Evolutionary conservation across 1,140 invertebrate species (phyloP), one percentile per base, ranked within the genome.

Genomic region (Cydia strobilella): DNA sequence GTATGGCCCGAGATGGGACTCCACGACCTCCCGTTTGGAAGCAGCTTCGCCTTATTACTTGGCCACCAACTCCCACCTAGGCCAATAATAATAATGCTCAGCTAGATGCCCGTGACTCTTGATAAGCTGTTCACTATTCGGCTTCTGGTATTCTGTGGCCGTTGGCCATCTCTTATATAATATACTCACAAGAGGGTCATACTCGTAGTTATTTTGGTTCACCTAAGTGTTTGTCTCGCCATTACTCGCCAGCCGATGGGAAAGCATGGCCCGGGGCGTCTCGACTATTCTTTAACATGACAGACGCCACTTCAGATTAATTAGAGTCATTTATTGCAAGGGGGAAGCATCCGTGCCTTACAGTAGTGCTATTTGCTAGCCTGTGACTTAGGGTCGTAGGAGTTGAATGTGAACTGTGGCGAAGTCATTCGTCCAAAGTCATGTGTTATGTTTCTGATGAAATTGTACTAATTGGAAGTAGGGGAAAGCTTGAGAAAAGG

Each of bases 221-320:
- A n/a, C 15, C 0, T 27, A 48, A 27, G 2, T 25, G 3, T 48
- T 31, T 62, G 51, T 15, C 12, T 12, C 0, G 13, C 59, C 5
- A 45, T 31, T 6, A 6, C 48, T 51, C 48, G 15, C 18, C 23
- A 48, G 23, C 15, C 79, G 82, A 78, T 78, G 65, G 10, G 25
- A 59, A 12, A 54, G n/a, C 35, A 6, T 71, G 78, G 79, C 80
- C 59, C 35, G 65, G 72, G 76, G 75, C 74, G 74, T 75, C 69
- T 72, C 76, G 80, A 79, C 86, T 89, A 89, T 91, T 90, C 88
- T 90, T 91, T 87, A 90, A 83, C 86, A 90, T 88, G 89, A 90
- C 89, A 91, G 87, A 86, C 83, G 84, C 83, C 85, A 85, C 82
- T 86, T 82, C 80, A 86, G 88, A 92, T 89, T 92, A 90, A 90